phyloP scores from a whole-genome alignment of 2,113 vertebrate genomes.

The Mustela nigripes region DNA sequence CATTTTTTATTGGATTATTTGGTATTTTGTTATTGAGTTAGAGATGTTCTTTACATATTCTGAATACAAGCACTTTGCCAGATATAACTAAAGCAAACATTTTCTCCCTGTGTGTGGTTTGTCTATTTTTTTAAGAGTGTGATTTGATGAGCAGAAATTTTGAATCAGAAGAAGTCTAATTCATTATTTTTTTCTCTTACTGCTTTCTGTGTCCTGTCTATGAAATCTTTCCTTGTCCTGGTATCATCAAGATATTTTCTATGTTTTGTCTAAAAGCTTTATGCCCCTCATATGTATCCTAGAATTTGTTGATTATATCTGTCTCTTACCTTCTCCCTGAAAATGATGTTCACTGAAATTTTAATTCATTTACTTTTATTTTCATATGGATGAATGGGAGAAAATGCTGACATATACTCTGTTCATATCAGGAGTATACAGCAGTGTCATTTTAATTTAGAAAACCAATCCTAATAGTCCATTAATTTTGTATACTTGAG shows the following conservation, averaged over 20 bases:
- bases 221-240: not conserved
- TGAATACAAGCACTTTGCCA: not conserved
- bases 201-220: constrained; percentile 10
- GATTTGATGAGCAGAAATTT: constrained; percentile 36
- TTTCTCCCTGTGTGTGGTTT: not conserved
- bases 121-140: not conserved
- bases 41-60: not conserved
- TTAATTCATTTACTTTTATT: constrained; percentile 1
- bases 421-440: not conserved
- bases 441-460: not conserved
- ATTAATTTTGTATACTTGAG: constrained; percentile 5
- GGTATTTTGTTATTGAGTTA: not conserved
- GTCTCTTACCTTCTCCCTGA: constrained; percentile 3
- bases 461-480: constrained; percentile 26
- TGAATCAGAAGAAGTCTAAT: not conserved
- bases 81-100: not conserved
- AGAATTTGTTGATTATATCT: constrained; percentile 35
- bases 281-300: not conserved
- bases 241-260: not conserved
- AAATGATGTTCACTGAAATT: not conserved
- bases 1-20: not conserved
- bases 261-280: constrained; percentile 35
- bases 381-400: not conserved
- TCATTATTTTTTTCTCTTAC: not conserved
- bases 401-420: not conserved